Evolutionary conservation across 2,113 vertebrate genomes (phyloP).

Genomic region (Dicentrarchus labrax): DNA sequence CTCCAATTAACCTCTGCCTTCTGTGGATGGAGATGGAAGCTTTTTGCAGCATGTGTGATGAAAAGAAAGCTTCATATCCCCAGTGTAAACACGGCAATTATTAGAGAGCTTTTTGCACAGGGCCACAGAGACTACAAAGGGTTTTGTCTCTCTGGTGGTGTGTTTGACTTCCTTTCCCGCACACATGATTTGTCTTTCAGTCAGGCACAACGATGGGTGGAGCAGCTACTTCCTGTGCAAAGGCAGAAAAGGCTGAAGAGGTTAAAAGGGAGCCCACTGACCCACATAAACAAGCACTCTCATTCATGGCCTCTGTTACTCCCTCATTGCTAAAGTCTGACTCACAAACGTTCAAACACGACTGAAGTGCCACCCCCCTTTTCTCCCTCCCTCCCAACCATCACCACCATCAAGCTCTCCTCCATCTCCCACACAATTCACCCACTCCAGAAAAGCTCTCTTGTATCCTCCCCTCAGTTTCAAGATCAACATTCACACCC

Average conservation of each 20-base stretch:
- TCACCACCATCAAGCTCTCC: constrained; percentile 42
- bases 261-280: constrained; percentile 76
- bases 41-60: constrained; percentile 46
- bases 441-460: constrained; percentile 43
- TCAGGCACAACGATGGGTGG: constrained; percentile 52
- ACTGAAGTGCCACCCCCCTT: constrained; percentile 42
- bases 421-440: constrained; percentile 62
- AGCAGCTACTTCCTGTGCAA: constrained; percentile 65
- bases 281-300: constrained; percentile 80
- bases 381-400: constrained; percentile 6
- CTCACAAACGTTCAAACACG: constrained; percentile 76
- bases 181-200: constrained; percentile 63
- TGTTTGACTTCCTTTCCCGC: constrained; percentile 63
- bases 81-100: constrained; percentile 59
- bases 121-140: constrained; percentile 52
- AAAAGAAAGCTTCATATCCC: constrained; percentile 44
- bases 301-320: constrained; percentile 81
- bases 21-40: constrained; percentile 49
- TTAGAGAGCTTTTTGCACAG: constrained; percentile 40
- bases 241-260: constrained; percentile 53
- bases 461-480: constrained; percentile 32
- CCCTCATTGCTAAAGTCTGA: constrained; percentile 84
- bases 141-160: constrained; percentile 40
- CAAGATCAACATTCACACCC: constrained; percentile 22
- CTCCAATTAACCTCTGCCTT: constrained; percentile 67